phyloP scores from a whole-genome alignment of 2,113 vertebrate genomes.

The Thryonomys swinderianus region DNA sequence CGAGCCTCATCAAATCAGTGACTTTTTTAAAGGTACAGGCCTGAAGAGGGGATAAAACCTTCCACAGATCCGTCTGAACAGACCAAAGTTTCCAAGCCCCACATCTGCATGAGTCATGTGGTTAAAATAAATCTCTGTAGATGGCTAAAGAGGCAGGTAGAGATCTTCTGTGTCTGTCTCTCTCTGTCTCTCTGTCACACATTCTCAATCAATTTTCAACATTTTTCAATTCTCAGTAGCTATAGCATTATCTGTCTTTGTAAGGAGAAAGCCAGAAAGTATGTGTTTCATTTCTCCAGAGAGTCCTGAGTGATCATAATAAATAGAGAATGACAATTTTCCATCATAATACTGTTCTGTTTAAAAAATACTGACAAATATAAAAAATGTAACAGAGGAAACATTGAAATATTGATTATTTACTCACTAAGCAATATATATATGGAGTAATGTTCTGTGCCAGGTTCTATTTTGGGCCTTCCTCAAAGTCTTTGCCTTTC shows the following conservation, averaged over 20 bases:
- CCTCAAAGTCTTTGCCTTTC: neutral
- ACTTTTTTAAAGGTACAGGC: neutral
- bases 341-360: neutral
- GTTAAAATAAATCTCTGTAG: neutral
- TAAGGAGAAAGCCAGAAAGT: neutral
- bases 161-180: neutral
- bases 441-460: neutral
- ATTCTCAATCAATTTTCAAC: neutral
- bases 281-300: neutral
- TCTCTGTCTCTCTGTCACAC: neutral
- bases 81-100: neutral
- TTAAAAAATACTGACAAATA: neutral
- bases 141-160: neutral
- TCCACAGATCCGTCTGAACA: neutral
- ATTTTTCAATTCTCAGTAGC: neutral
- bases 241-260: neutral
- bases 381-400: neutral
- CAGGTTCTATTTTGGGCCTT: neutral
- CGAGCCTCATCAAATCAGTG: conserved; percentile 15
- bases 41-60: neutral
- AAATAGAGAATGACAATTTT: neutral
- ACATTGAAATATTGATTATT: neutral
- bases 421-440: neutral
- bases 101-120: neutral
- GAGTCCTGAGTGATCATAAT: neutral